Percentiles rank a stretch among this genome's conserved stretches.
These are phyloP conservation scores for Pachliopta kotzebuea DNA, from an alignment of 2,888 invertebrate genomes.

Conservation along the genomic window DNA sequence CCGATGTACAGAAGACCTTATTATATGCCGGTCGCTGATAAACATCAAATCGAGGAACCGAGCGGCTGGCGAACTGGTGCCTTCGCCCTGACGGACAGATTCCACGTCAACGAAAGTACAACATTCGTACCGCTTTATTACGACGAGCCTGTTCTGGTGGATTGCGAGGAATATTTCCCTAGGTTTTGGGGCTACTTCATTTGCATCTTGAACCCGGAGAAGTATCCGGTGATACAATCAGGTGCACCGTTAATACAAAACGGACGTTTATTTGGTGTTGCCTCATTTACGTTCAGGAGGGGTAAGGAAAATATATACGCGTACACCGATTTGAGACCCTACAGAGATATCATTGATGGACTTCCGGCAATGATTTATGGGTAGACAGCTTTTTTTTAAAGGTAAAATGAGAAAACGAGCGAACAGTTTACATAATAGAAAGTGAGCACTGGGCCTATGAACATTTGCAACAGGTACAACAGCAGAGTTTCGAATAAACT, in stretches of 20 bases:
- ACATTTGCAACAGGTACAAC: too few relatives aligned
- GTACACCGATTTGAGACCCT: background rate
- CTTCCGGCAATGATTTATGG: background rate
- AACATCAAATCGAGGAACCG: conserved; percentile 9
- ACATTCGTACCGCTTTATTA: background rate
- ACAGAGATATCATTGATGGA: background rate
- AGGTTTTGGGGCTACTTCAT: conserved; percentile 21
- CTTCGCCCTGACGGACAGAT: background rate
- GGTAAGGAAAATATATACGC: conserved; percentile 1
- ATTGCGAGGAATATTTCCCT: conserved; percentile 18
- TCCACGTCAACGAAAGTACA: background rate
- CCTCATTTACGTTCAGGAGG: background rate
- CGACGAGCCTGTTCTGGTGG: conserved; percentile 7
- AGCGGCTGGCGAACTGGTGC: conserved; percentile 16
- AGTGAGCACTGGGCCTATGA: too few relatives aligned
- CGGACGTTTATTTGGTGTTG: background rate
- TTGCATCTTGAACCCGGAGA: conserved; percentile 17
- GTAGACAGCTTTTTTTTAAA: too few relatives aligned
- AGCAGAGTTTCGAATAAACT: too few relatives aligned
- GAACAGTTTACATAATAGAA: too few relatives aligned
- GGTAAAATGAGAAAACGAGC: too few relatives aligned
- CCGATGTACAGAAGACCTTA: background rate
- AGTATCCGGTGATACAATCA: conserved; percentile 16
- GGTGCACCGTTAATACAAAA: conserved; percentile 22
- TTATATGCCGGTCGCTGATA: conserved; percentile 1